Evolutionary conservation across 2,113 vertebrate species (phyloP).

Genomic region (Trachemys scripta): DNA sequence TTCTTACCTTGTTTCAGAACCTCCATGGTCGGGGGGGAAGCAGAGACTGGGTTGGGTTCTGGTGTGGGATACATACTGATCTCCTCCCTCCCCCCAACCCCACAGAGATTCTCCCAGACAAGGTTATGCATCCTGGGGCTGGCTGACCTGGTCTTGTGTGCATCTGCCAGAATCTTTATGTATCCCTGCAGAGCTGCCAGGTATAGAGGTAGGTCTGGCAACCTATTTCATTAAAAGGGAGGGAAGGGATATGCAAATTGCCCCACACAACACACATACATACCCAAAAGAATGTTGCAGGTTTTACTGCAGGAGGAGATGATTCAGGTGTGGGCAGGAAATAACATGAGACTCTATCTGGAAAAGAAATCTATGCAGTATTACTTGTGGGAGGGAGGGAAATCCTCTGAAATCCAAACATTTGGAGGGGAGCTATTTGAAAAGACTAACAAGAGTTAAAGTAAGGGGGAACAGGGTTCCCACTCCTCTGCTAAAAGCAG

Average conservation of each 20-base stretch:
- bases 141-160: not conserved
- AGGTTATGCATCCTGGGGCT: not conserved
- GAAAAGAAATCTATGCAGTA: not conserved
- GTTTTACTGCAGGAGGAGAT: not conserved
- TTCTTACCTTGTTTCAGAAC: not conserved
- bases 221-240: not conserved
- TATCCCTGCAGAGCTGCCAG: not conserved
- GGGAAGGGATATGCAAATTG: not conserved
- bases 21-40: not conserved
- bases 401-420: not conserved
- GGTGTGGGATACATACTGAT: accelerated
- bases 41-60: not conserved
- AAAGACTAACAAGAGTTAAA: not conserved
- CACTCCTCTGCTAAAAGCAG: not conserved
- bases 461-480: not conserved
- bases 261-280: not conserved
- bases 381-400: not conserved
- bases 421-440: not conserved
- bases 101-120: not conserved
- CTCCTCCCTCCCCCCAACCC: not conserved
- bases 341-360: not conserved
- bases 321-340: not conserved
- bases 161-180: not conserved
- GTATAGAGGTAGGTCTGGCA: not conserved
- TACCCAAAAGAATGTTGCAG: accelerated